A percentile compares a stretch with the other conserved stretches of the same genome.
Evolutionary conservation across 2,113 vertebrate genomes (phyloP).

Genomic region (human): GRCh38 chr4:162776501-162777000

Average conservation of each 20-base stretch:
- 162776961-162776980: background rate
- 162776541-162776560: background rate
- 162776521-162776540: background rate
- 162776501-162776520: background rate
- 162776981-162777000: background rate
- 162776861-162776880: background rate
- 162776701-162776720: background rate
- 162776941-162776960: background rate
- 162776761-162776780: background rate
- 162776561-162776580: background rate
- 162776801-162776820: background rate
- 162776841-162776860: background rate
- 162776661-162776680: background rate
- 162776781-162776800: background rate
- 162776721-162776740: background rate
- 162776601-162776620: background rate
- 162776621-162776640: accelerated
- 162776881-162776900: background rate
- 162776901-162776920: background rate
- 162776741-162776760: background rate
- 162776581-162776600: background rate
- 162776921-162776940: background rate
- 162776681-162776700: background rate
- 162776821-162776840: background rate
- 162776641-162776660: background rate